Evolutionary conservation across 2,888 invertebrate genomes (phyloP).

Genomic region (Tethea ocularis): DNA sequence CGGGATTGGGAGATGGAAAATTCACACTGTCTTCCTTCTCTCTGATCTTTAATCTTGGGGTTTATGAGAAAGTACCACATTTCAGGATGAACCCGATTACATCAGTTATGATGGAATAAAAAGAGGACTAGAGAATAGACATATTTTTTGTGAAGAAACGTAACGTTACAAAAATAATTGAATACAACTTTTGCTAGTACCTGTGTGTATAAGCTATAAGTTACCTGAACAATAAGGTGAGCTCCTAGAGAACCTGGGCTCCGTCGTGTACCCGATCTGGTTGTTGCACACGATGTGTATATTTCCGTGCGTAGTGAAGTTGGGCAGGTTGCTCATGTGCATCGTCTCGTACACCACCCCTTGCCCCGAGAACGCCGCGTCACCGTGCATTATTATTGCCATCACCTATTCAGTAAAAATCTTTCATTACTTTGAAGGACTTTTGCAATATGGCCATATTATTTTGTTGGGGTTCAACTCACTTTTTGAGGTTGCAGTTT

Average conservation of each 20-base stretch:
- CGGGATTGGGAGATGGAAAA: no score
- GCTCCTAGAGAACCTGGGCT: conserved; percentile 93
- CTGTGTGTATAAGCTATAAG: not conserved
- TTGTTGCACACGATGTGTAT: conserved; percentile 88
- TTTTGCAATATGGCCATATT: no score
- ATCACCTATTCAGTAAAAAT: conserved; percentile 68
- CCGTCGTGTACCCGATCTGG: conserved; percentile 96
- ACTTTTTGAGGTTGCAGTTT: no score
- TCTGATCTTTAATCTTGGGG: no score
- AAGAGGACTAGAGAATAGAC: no score
- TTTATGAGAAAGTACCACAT: no score
- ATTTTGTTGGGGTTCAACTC: not conserved
- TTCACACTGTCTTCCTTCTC: no score
- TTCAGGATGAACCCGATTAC: no score
- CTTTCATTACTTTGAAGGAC: not conserved
- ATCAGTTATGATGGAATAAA: no score
- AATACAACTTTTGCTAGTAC: no score
- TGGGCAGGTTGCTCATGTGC: conserved; percentile 84
- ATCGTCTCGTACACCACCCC: conserved; percentile 88
- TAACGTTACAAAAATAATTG: no score
- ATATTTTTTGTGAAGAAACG: no score
- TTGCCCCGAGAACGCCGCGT: conserved; percentile 87
- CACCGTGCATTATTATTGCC: conserved; percentile 87
- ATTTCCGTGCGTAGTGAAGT: conserved; percentile 86
- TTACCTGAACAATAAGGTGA: conserved; percentile 93